Conservation (phyloP, 2,113 vertebrate genomes). For the Chinchilla lanigera region DNA sequence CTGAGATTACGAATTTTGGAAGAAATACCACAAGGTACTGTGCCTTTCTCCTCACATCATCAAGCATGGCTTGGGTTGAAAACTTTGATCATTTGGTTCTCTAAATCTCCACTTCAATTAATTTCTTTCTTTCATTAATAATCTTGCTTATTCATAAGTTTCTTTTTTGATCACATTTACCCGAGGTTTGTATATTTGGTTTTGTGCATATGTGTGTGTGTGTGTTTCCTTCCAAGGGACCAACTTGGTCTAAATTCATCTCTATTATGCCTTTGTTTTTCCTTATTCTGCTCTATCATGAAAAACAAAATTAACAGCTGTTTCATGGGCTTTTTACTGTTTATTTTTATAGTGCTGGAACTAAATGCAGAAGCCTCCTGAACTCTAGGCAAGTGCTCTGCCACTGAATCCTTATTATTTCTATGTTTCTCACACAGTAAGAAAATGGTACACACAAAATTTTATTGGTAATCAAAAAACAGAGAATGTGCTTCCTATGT, state of each 20-base stretch:
- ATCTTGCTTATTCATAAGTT: not conserved
- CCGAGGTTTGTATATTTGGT: not conserved
- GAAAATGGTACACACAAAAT: not conserved
- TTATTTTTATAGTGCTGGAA: too few relatives aligned
- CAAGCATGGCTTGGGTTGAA: not conserved
- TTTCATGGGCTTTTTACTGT: too few relatives aligned
- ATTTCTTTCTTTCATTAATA: not conserved
- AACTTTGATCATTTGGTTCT: not conserved
- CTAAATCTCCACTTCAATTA: not conserved
- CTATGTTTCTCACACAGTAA: too few relatives aligned
- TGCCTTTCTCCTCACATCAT: not conserved
- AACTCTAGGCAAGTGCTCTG: too few relatives aligned
- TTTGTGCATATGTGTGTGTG: not conserved
- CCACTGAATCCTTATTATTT: too few relatives aligned
- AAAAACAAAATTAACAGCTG: too few relatives aligned
- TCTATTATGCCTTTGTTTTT: not conserved
- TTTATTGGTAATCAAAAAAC: not conserved
- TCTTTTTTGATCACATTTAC: conserved; percentile 16
- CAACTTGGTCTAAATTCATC: not conserved
- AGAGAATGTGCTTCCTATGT: not conserved
- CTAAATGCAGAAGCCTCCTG: not conserved
- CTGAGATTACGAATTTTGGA: not conserved
- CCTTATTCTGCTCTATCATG: not conserved
- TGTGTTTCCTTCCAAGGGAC: not conserved
- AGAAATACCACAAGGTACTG: not conserved